Conservation (phyloP, 2,888 invertebrate genomes). For the Agriopis leucophaearia region DNA sequence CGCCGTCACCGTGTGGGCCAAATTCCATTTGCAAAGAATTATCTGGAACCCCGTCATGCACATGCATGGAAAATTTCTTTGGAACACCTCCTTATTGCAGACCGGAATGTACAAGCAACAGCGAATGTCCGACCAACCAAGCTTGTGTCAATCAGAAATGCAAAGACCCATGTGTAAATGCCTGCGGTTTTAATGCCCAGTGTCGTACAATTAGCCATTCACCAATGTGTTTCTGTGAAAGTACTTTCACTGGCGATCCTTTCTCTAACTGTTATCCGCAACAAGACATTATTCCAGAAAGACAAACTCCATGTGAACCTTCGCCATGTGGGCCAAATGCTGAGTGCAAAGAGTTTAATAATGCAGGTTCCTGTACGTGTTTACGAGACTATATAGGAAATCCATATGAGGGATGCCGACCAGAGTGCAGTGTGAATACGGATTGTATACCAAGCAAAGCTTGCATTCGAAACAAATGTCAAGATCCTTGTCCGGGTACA, state of each 20-base stretch:
- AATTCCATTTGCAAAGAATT: constrained; percentile 88
- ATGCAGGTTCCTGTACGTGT: constrained; percentile 90
- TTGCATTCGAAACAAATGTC: constrained; percentile 91
- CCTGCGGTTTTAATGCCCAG: constrained; percentile 90
- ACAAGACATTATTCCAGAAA: constrained; percentile 74
- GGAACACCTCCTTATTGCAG: constrained; percentile 92
- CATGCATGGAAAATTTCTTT: constrained; percentile 88
- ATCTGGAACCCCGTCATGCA: constrained; percentile 88
- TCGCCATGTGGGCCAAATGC: constrained; percentile 89
- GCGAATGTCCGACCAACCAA: constrained; percentile 88
- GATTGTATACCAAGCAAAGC: constrained; percentile 90
- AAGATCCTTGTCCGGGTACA: constrained; percentile 92
- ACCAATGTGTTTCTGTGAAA: constrained; percentile 90
- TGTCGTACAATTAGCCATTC: constrained; percentile 91
- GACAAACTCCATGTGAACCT: constrained; percentile 85
- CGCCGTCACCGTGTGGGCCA: constrained; percentile 90
- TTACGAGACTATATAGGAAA: constrained; percentile 91
- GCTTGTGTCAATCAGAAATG: constrained; percentile 90
- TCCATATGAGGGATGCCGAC: constrained; percentile 92
- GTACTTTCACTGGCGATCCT: constrained; percentile 89
- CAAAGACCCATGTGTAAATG: constrained; percentile 88
- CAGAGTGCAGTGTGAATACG: constrained; percentile 90
- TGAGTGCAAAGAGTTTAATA: constrained; percentile 86
- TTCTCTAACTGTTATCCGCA: constrained; percentile 86
- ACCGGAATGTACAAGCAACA: constrained; percentile 90